Percentiles rank a stretch among this genome's conserved stretches.
These are phyloP conservation scores for Halictus rubicundus DNA, from an alignment of 1,140 invertebrate species.

Conservation along the genomic window DNA sequence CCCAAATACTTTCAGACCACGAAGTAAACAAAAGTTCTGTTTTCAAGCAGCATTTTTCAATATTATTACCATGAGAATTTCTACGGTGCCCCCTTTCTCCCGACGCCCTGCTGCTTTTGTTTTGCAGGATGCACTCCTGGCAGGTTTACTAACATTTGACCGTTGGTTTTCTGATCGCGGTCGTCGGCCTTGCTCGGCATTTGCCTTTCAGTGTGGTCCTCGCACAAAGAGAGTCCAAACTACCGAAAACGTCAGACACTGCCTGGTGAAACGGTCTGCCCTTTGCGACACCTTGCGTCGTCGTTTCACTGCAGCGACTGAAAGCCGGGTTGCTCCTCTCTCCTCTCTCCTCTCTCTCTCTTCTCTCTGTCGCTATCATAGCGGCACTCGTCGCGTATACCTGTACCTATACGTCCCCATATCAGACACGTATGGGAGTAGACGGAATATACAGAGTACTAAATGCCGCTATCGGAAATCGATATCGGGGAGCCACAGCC, in stretches of 20 bases:
- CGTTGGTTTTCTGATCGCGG: too few relatives aligned
- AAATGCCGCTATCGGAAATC: slow-evolving; percentile 79
- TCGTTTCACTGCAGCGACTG: slow-evolving; percentile 60
- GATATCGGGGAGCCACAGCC: slow-evolving; percentile 76
- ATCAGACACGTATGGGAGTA: slow-evolving; percentile 75
- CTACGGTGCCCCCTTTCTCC: too few relatives aligned
- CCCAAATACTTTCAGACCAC: too few relatives aligned
- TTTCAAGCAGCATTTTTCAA: too few relatives aligned
- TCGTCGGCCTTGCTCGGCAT: neutral
- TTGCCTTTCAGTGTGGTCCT: slow-evolving; percentile 34
- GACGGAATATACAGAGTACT: slow-evolving; percentile 78
- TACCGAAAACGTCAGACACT: slow-evolving; percentile 49
- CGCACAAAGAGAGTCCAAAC: slow-evolving; percentile 17
- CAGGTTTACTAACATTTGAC: too few relatives aligned
- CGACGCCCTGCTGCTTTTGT: too few relatives aligned
- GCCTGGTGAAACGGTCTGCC: slow-evolving; percentile 43
- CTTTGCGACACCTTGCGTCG: slow-evolving; percentile 60
- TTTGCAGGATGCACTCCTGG: too few relatives aligned
- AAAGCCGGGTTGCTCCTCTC: slow-evolving; percentile 2
- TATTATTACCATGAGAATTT: too few relatives aligned
- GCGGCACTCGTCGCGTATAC: slow-evolving; percentile 60
- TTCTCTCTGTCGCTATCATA: slow-evolving; percentile 47
- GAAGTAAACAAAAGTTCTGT: too few relatives aligned
- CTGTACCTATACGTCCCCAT: slow-evolving; percentile 66
- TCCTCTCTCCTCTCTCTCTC: slow-evolving; percentile 1